Evolutionary conservation across 2,113 vertebrate genomes (phyloP).

Genomic region (Chionis minor): DNA sequence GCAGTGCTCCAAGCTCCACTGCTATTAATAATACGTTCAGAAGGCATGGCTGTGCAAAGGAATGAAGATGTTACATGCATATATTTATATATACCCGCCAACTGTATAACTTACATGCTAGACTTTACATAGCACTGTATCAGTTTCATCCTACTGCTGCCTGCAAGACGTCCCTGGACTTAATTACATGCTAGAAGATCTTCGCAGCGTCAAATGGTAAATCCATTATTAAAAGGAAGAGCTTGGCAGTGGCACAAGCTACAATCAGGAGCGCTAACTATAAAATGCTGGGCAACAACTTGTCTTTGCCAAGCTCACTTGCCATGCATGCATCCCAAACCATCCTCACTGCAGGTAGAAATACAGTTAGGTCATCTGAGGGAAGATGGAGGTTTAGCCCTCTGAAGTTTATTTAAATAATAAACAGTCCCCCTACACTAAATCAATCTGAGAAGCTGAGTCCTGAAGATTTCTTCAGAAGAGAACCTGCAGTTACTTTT

Average conservation of each 20-base stretch:
- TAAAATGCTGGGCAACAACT: accelerated
- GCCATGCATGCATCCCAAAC: neutral
- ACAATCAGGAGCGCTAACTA: neutral
- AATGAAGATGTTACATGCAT: neutral
- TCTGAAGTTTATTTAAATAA: neutral
- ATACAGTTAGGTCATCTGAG: neutral
- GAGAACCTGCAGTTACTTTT: neutral
- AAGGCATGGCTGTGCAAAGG: slow-evolving; percentile 18
- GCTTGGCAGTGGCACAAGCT: neutral
- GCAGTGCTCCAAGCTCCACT: neutral
- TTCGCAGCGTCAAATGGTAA: neutral
- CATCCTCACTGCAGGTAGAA: neutral
- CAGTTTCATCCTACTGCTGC: slow-evolving; percentile 23
- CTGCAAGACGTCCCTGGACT: slow-evolving; percentile 11
- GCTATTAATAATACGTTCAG: slow-evolving; percentile 16
- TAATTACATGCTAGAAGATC: neutral
- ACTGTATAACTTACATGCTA: neutral
- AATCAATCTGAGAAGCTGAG: neutral
- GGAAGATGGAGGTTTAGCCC: neutral
- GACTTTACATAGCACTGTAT: slow-evolving; percentile 23
- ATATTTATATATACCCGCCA: neutral
- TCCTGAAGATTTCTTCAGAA: neutral
- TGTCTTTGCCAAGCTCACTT: neutral
- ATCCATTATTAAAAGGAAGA: slow-evolving; percentile 4
- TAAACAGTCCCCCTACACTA: neutral